phyloP scores from a whole-genome alignment of 2,888 invertebrate species.

The Drosophila birchii region DNA sequence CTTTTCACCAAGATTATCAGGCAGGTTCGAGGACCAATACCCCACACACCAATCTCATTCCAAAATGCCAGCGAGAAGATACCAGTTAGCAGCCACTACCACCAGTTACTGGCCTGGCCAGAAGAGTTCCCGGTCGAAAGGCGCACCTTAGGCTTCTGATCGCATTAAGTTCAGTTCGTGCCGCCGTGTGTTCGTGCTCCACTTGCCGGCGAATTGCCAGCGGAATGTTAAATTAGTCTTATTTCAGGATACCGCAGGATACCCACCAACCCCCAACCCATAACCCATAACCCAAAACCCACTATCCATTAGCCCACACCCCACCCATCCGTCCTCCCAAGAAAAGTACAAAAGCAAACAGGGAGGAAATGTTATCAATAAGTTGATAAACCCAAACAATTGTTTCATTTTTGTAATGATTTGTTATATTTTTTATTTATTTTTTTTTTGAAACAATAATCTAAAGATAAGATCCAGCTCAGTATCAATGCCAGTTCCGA shows the following conservation, averaged over 20 bases:
- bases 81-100: constrained; percentile 21
- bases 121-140: constrained; percentile 16
- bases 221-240: constrained; percentile 72
- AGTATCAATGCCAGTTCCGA: too few species aligned
- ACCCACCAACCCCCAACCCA: constrained; percentile 2
- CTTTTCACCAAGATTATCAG: constrained; percentile 72
- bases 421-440: neutral
- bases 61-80: constrained; percentile 5
- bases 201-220: constrained; percentile 48
- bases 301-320: constrained; percentile 1
- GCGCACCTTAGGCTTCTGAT: constrained; percentile 41
- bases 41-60: constrained; percentile 13
- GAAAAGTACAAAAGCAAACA: constrained; percentile 7
- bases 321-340: neutral
- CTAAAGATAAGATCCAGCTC: neutral
- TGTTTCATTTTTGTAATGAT: neutral
- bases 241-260: neutral
- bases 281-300: neutral
- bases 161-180: constrained; percentile 48
- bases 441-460: neutral
- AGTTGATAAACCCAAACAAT: constrained; percentile 5
- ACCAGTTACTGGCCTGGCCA: constrained; percentile 7
- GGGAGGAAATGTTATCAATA: constrained; percentile 20
- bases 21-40: constrained; percentile 24
- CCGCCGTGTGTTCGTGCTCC: constrained; percentile 45